Base-by-base conservation (phyloP, 2,113 vertebrate genomes). In the Chionodraco myersi region DNA sequence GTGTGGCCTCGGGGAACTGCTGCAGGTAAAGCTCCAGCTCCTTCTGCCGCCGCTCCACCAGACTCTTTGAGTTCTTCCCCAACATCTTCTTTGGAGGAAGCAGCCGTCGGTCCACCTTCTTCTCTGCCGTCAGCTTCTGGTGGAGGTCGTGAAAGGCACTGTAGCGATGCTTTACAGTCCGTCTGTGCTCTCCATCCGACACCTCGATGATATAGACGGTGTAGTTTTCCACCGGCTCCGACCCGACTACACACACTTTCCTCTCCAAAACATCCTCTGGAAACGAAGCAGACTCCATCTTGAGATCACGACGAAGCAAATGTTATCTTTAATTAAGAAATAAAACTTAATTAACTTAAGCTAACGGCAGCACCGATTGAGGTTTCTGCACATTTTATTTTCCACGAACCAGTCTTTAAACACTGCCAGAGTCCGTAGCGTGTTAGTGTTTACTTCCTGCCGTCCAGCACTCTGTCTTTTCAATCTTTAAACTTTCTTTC, bases 71-170 rank as follows among this genome's bases (percentile, higher is more conserved):
- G 89, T 99, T 99, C 93, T 99, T 99, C 18, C 98, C 98, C 80
- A 99, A 95, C 12, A 99, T 98, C 93, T 99, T 99, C 93, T 99
- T 99, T 0, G 98, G 98, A 30, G 98, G 98, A 67, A 99, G 94
- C 3, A 99, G 94, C 78, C 96, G 96, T 80, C 96, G 95, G 87
- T 98, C 97, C 57, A 98, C 96, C 87, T 97, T 98, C 85, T 95
- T 98, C 80, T 98, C 96, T 18, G 94, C 93, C 18, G 95, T 94
- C 72, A 99, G 95, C 98, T 99, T 30, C 3, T 21, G 1, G 21
- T 21, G 21, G 21, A 21, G 21, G 21, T 21, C 21, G 21, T 21
- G 21, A 21, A 21, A 21, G n/a, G n/a, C n/a, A n/a, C n/a, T n/a
- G n/a, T n/a, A n/a, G n/a, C n/a, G n/a, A n/a, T n/a, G n/a, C n/a